Evolutionary conservation across 2,113 vertebrate genomes (phyloP).

Genomic region (Istiophorus platypterus): DNA sequence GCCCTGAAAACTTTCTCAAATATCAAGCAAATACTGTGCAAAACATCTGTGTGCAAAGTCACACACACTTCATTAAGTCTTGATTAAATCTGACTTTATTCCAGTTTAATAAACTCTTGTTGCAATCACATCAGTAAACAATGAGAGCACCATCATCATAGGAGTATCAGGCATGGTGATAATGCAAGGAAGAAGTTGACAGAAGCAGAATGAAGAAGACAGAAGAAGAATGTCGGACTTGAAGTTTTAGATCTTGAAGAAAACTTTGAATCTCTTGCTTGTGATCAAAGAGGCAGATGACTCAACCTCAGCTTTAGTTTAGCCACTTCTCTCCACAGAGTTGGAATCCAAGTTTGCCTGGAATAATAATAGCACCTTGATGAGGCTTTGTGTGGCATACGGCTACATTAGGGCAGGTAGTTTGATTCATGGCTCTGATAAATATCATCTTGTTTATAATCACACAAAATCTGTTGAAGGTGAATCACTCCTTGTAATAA

Average conservation of each 20-base stretch:
- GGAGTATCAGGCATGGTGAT: not conserved
- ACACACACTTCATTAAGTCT: conserved; percentile 34
- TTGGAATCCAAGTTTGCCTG: conserved; percentile 54
- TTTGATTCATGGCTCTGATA: conserved; percentile 77
- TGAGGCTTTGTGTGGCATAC: conserved; percentile 62
- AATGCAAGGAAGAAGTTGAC: conserved; percentile 1
- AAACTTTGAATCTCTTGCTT: conserved; percentile 61
- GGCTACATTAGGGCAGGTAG: conserved; percentile 56
- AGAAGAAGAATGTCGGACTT: conserved; percentile 15
- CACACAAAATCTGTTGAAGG: conserved; percentile 77
- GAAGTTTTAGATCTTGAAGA: conserved; percentile 51
- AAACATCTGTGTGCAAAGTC: conserved; percentile 27
- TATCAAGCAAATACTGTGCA: conserved; percentile 57
- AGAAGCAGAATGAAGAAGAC: not conserved
- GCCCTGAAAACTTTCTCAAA: conserved; percentile 52
- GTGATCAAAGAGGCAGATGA: conserved; percentile 69
- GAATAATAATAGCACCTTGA: conserved; percentile 76
- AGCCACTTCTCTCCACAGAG: conserved; percentile 58
- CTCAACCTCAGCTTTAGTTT: conserved; percentile 56
- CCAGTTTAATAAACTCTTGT: conserved; percentile 43
- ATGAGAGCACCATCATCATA: not conserved
- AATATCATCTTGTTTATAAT: conserved; percentile 78
- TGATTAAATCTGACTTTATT: conserved; percentile 46
- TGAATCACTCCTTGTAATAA: conserved; percentile 77
- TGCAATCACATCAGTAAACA: conserved; percentile 27